These are phyloP conservation scores for Tangara arthus DNA, from an alignment of 2,797 vertebrate species.

Conservation along the genomic window DNA sequence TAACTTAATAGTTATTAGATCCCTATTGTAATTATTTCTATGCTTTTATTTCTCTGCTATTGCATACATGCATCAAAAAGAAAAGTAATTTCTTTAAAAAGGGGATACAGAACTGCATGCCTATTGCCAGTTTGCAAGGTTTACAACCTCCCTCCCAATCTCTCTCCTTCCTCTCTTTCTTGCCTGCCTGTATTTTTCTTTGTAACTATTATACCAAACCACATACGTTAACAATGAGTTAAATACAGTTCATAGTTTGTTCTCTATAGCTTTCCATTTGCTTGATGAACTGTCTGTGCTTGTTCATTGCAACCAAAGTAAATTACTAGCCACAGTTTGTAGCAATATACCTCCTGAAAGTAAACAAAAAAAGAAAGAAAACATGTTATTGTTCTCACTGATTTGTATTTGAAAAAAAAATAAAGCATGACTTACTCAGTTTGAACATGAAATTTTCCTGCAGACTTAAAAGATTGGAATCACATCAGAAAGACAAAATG, in stretches of 20 bases:
- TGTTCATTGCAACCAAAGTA: neutral
- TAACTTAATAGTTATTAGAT: neutral
- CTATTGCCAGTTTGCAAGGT: neutral
- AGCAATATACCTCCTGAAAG: neutral
- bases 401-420: conserved; percentile 1
- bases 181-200: neutral
- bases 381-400: neutral
- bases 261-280: neutral
- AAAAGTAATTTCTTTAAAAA: neutral
- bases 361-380: neutral
- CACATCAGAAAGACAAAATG: neutral
- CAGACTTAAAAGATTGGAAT: neutral
- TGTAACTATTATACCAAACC: neutral
- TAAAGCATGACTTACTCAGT: neutral
- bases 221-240: neutral
- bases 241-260: neutral
- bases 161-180: neutral
- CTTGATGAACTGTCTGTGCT: neutral
- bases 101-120: neutral
- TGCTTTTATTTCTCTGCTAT: neutral
- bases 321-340: neutral
- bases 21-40: neutral
- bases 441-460: neutral
- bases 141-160: accelerated
- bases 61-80: neutral